Evolutionary conservation across 2,113 vertebrate species (phyloP).

Genomic region (Mustela lutreola): DNA sequence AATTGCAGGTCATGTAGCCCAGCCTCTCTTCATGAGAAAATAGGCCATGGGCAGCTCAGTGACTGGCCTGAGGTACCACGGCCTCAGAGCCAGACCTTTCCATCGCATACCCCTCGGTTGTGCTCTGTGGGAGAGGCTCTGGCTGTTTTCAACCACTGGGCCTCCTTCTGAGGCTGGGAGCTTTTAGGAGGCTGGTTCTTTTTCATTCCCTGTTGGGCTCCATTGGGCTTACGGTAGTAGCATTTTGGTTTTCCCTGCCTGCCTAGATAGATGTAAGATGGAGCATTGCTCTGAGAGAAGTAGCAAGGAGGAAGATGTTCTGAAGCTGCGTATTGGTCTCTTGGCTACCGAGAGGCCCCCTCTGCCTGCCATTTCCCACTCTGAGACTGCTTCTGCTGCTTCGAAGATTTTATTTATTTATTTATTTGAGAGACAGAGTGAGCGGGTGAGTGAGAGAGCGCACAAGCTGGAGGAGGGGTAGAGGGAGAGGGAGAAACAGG

Average conservation of each 20-base stretch:
- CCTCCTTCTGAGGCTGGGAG: neutral
- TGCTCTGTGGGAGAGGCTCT: neutral
- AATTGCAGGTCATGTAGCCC: neutral
- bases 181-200: neutral
- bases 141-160: neutral
- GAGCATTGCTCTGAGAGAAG: neutral
- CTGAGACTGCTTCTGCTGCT: too few relatives aligned
- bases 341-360: neutral
- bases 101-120: neutral
- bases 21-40: neutral
- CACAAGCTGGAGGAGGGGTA: too few relatives aligned
- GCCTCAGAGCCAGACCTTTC: neutral
- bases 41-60: neutral
- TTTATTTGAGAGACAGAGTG: too few relatives aligned
- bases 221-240: neutral
- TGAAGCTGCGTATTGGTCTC: neutral
- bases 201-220: neutral
- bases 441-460: too few relatives aligned
- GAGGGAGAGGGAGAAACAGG: too few relatives aligned
- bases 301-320: neutral
- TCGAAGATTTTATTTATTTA: too few relatives aligned
- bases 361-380: neutral
- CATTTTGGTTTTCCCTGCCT: conserved; percentile 15
- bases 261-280: neutral
- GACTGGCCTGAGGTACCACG: neutral